Evolutionary conservation across 2,113 vertebrate species (phyloP), one percentile per base, ranked within the genome.

Genomic region (human (Homo sapiens)): DNA sequence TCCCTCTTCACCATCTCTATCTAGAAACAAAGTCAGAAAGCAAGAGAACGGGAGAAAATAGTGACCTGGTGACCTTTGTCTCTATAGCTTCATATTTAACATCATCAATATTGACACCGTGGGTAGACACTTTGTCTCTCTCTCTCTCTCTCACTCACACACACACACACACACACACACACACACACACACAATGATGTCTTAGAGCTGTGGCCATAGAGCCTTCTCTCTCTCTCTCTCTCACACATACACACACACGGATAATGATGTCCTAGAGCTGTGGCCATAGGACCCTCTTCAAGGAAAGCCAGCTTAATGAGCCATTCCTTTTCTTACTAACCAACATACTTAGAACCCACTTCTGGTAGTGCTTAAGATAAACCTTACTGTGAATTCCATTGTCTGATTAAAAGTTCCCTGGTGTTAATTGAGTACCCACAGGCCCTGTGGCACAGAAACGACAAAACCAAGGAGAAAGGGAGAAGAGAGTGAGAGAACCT

Each of bases 361-460:
- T 43, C 45, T 17, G 40, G 68, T 8, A 12, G 78, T 22, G 14
- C 11, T n/a, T 43, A 5, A 1, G 25, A 27, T 32, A 20, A 55
- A 20, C 43, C 61, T 27, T 5, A 6, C 30, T 40, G 40, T 14
- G 45, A 85, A 61, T 30, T 68, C 4, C 1, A 40, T 7, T 17
- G 9, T 0, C 10, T 25, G 22, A 20, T 14, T 35, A 17, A 73
- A 83, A 48, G 23, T 22, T 50, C 59, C 25, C 3, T 0, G 0
- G 1, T 18, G 35, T 18, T 70, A 20, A 50, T 35, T 0, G 20
- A 57, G 72, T 23, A 7, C 9, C 79, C 7, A 27, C 12, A 30
- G 78, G 7, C 70, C 59, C 55, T 22, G 25, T 1, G 76, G 59
- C 30, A 8, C 6, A 75, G 14, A 27, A 0, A 25, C 6, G 43